Evolutionary conservation across 30 jellyfish, hydroid and myxozoan species (phyloP), one percentile per base, ranked within the genome.

Genomic region (Turritopsis dohrnii): DNA sequence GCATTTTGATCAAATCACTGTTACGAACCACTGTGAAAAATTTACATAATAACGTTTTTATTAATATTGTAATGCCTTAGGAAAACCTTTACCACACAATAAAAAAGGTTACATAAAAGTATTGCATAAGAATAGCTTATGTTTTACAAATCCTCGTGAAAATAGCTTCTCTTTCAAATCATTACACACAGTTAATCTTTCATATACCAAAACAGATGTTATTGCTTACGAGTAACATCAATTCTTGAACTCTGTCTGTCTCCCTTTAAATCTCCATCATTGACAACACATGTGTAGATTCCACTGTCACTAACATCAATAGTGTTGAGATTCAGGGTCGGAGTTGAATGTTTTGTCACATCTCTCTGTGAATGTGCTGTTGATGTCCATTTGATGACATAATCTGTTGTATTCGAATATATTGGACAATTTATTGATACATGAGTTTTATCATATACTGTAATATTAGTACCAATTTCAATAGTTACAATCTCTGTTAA

Each of bases 391-490:
- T 84, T 54, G 52, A 91, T 88, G 60, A 41, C 13, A 18, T 86
- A 29, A 25, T 28, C 66, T 16, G 89, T 65, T 82, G 90, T 89
- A 23, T 80, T 83, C 1, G 89, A 85, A 28, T 84, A 88, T 73
- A 91, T 96, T 5, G 90, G 90, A 65, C 97, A 91, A 24, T 65
- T 22, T 29, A 91, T 71, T 76, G 76, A 80, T 53, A 91, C 81
- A n/a, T 75, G 60, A 24, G 91, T 87, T 25, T 71, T 60, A 19
- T 91, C 96, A 76, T 76, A 91, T 8, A 91, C 71, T 29, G 97
- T 91, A 18, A 83, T 85, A 83, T 91, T 84, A 19, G 96, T 82
- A 25, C 97, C 97, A 60, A 91, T 87, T 21, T 90, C 87, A 60
- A 91, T 81, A 66, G 54, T 79, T 79, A 69, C 96, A 20, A 66